A percentile compares a stretch with the other conserved stretches of the same genome.
Conservation (phyloP, 2,888 invertebrate species). For the Scaptomyza polygonia region DNA sequence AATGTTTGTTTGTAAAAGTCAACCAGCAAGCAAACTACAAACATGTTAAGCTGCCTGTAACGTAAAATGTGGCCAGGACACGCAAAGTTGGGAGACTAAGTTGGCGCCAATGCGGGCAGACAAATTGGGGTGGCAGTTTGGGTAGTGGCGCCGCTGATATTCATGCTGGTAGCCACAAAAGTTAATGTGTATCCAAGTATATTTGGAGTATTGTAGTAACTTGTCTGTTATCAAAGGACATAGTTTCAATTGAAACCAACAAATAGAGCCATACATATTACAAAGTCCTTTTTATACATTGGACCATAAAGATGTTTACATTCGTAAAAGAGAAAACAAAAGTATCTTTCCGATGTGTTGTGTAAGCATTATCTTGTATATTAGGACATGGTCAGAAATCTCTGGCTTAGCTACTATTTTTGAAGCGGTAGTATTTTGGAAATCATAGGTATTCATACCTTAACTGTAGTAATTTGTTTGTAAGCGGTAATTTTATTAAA, state of each 20-base stretch:
- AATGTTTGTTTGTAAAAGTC: conserved; percentile 31
- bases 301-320: too few species aligned
- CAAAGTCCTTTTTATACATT: neutral
- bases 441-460: too few species aligned
- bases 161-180: conserved; percentile 12
- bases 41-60: conserved; percentile 49
- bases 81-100: conserved; percentile 61
- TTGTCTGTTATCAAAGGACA: conserved; percentile 33
- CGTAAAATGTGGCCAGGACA: conserved; percentile 70
- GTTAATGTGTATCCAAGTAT: neutral
- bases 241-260: conserved; percentile 17
- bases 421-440: too few species aligned
- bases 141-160: conserved; percentile 42
- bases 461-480: too few species aligned
- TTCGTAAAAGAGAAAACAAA: conserved; percentile 1
- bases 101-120: conserved; percentile 66
- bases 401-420: too few species aligned
- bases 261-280: conserved; percentile 12
- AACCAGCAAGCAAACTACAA: conserved; percentile 29
- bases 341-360: neutral
- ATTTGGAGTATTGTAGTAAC: conserved; percentile 9
- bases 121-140: conserved; percentile 26
- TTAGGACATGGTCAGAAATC: neutral
- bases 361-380: neutral
- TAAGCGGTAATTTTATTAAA: neutral